These are phyloP conservation scores for Drosophila antonietae DNA, from an alignment of 2,888 invertebrate species.

Conservation along the genomic window DNA sequence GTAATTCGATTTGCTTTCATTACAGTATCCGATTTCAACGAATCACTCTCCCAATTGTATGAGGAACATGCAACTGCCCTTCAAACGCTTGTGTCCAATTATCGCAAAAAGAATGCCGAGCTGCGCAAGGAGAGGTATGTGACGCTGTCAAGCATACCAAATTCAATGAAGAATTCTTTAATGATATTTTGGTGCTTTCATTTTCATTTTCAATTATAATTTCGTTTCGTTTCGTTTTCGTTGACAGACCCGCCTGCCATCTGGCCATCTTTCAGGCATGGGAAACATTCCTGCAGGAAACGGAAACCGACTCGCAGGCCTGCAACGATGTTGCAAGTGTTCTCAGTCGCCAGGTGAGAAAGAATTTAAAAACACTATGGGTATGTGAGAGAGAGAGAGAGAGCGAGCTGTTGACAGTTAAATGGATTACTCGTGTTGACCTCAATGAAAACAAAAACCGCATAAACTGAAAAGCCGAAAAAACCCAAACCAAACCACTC, in stretches of 20 bases:
- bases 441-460: conserved; percentile 14
- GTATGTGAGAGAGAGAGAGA: not conserved
- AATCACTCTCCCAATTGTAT: conserved; percentile 94
- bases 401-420: conserved; percentile 38
- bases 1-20: conserved; percentile 15
- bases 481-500: not conserved
- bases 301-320: conserved; percentile 94
- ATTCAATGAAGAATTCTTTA: conserved; percentile 8
- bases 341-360: conserved; percentile 88
- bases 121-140: conserved; percentile 92
- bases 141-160: conserved; percentile 52
- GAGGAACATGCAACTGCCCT: conserved; percentile 95
- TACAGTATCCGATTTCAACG: conserved; percentile 95
- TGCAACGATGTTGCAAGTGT: conserved; percentile 93
- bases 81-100: conserved; percentile 93
- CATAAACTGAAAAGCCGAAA: not conserved
- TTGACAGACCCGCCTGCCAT: conserved; percentile 90
- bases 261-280: conserved; percentile 94
- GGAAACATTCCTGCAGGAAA: conserved; percentile 95
- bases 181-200: not conserved
- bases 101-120: conserved; percentile 93
- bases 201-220: conserved; percentile 1
- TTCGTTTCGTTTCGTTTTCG: conserved; percentile 1
- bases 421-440: conserved; percentile 56
- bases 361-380: not conserved